Evolutionary conservation across 2,797 vertebrate genomes (phyloP), one percentile per base, ranked within the genome.

Genomic region (Platyrinchus mystaceus): DNA sequence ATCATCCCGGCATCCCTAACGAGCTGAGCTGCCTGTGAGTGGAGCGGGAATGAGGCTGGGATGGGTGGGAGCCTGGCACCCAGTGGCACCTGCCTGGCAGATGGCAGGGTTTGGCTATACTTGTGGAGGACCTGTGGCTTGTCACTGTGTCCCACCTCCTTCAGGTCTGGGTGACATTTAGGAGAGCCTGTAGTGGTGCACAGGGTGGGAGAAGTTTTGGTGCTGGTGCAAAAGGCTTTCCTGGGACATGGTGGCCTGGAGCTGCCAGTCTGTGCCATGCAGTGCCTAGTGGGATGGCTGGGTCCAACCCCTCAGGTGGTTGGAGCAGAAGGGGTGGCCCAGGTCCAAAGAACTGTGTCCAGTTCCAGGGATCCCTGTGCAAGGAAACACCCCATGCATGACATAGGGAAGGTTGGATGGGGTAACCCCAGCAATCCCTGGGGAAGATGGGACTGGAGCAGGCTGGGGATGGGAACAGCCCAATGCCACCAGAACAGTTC

Each of bases 361-460:
- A 34, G 14, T 20, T 30, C 30, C 1, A 1, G 36, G 30, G 30
- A 83, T 3, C 3, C 27, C 43, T 2, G 0, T 36, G 36, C 0
- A 2, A 39, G 22, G 43, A 46, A 79, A 43, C 27, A 50, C 7
- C 14, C 22, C 0, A 0, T 2, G 4, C 2, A 0, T 0, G 4
- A 44, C 10, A 36, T 3, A 6, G 26, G 5, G 2, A 5, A 34
- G 22, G 24, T 66, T 37, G 21, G 16, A 68, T 10, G 13, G 49
- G 7, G 20, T n/a, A 28, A 55, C 4, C 7, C 37, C 4, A 1
- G 11, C 0, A 1, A 12, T 56, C 71, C 53, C 66, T 2, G 3
- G 19, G 62, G 46, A 66, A 70, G n/a, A 13, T 37, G 32, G 43
- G 44, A 50, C 60, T 28, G 49, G 28, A 70, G 23, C 37, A 60